Evolutionary conservation across 2,113 vertebrate genomes (phyloP).

Genomic region (Cyphomyrus discorhynchus): DNA sequence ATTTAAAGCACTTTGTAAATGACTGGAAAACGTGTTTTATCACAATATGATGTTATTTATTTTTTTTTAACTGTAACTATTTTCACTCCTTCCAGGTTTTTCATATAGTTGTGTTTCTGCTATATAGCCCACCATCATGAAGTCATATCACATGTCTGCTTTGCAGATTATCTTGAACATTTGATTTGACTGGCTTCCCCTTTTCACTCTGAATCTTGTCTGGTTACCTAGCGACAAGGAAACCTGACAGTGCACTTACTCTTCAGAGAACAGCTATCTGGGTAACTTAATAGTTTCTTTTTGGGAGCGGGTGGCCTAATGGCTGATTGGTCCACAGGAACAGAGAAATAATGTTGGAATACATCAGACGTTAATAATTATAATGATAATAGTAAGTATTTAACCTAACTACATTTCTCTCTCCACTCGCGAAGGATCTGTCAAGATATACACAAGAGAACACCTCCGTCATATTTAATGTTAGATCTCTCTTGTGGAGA

Average conservation of each 20-base stretch:
- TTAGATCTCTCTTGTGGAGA: neutral
- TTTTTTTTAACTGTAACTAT: neutral
- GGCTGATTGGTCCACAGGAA: neutral
- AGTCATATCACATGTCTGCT: neutral
- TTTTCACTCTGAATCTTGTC: constrained; percentile 3
- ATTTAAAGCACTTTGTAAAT: neutral
- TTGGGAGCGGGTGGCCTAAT: neutral
- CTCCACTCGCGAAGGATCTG: neutral
- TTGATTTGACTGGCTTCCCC: neutral
- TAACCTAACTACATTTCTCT: neutral
- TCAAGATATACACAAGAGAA: neutral
- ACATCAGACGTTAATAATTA: neutral
- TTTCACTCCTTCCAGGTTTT: neutral
- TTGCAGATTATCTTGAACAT: neutral
- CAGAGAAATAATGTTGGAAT: neutral
- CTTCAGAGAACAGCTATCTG: neutral
- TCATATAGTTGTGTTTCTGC: neutral
- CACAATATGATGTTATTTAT: neutral
- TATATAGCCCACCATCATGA: neutral
- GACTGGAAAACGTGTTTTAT: neutral
- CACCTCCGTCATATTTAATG: neutral
- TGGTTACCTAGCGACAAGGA: constrained; percentile 12
- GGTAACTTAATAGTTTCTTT: neutral
- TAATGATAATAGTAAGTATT: neutral
- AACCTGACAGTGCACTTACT: neutral